Base-by-base conservation (phyloP, 2,113 vertebrate species). In the Fulmarus glacialis region DNA sequence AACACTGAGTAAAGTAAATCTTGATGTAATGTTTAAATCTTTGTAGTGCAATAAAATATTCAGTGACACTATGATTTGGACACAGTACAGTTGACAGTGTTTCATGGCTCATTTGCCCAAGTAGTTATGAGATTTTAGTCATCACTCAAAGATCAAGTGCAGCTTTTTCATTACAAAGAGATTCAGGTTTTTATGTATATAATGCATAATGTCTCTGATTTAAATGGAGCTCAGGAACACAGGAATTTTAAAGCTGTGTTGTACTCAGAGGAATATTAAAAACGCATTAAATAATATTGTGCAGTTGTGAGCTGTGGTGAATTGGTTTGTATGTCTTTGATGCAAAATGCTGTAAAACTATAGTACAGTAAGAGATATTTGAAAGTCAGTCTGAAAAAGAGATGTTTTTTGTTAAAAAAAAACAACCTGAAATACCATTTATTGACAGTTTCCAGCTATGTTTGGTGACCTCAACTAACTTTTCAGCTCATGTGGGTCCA, bases 41-140 rank as follows among this genome's bases (percentile, higher is more conserved):
- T 83, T 93, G 73, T 45, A 80, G 36, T 47, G 63, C 62, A 83
- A 79, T 97, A 91, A 97, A 92, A 92, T 88, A 89, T 93, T 84
- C 80, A 88, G 59, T 90, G 87, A 59, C 70, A 62, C 78, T 80
- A 23, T 45, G 34, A 88, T 90, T 92, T 89, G 81, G 79, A 91
- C 62, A 86, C 67, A 80, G 62, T 58, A 73, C 67, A 92, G 81
- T 7, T 95, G 91, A 95, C 62, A 79, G 24, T 84, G 85, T 91
- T 95, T 95, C 95, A 71, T 94, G 95, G 87, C 59, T 95, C 94
- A 87, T 97, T 96, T 97, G 84, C 71, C 72, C 85, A 89, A 91
- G 85, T 85, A 96, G 97, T 97, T 96, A 95, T 40, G 68, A 79
- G 47, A 85, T 96, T 97, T 96, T 83, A 73, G 43, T 92, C 85